phyloP scores from a whole-genome alignment of 2,888 invertebrate genomes.

The Hylaea fasciaria region DNA sequence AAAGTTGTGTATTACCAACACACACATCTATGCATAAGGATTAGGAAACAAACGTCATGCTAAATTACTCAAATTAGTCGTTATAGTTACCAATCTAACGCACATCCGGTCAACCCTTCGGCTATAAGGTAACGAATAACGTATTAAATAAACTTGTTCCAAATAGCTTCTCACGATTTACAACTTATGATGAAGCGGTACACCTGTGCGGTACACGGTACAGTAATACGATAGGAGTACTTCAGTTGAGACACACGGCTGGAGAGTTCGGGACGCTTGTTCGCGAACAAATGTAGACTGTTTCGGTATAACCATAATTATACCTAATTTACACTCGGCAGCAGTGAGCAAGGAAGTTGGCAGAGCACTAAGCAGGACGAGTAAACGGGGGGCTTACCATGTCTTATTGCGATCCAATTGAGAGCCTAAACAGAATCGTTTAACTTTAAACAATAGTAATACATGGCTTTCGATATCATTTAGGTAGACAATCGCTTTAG shows the following conservation, averaged over 20 bases:
- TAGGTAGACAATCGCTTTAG: too few relatives aligned
- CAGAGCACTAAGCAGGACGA: too few relatives aligned
- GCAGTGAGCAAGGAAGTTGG: too few relatives aligned
- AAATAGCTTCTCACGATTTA: constrained; percentile 25
- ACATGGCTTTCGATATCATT: too few relatives aligned
- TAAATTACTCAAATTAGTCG: not conserved
- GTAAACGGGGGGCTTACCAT: too few relatives aligned
- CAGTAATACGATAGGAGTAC: not conserved
- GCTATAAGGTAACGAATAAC: too few relatives aligned
- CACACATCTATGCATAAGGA: too few relatives aligned
- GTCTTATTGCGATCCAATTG: too few relatives aligned
- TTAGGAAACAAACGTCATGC: not conserved
- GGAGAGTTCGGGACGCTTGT: constrained; percentile 4
- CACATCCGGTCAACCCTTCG: constrained; percentile 27
- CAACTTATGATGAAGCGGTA: constrained; percentile 11
- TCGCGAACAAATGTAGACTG: not conserved
- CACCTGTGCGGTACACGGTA: constrained; percentile 1
- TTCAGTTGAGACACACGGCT: constrained; percentile 15
- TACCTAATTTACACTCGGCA: too few relatives aligned
- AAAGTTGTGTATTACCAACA: too few relatives aligned
- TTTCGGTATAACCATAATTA: not conserved
- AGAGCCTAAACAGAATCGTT: too few relatives aligned
- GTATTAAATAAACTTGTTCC: constrained; percentile 2
- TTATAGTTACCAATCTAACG: constrained; percentile 3
- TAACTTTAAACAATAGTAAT: too few relatives aligned